These are phyloP conservation scores for Dendroctonus valens DNA, from an alignment of 1,140 invertebrate species.

Conservation along the genomic window DNA sequence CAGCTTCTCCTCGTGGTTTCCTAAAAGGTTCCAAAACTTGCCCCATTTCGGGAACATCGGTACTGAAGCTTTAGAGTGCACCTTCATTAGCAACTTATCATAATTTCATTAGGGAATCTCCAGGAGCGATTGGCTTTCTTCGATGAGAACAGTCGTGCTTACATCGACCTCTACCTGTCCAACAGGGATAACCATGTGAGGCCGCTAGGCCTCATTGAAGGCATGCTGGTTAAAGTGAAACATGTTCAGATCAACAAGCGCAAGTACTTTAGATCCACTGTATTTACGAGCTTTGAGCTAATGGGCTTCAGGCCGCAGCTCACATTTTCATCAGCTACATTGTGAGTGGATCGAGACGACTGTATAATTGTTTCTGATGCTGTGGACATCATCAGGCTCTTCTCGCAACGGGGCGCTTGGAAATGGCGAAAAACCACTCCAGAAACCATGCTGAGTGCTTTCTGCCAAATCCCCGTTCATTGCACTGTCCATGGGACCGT, in stretches of 20 bases:
- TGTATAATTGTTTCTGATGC: too few species aligned
- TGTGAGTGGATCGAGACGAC: neutral
- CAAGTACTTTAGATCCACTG: neutral
- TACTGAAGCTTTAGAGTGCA: too few species aligned
- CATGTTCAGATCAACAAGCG: neutral
- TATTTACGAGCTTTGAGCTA: neutral
- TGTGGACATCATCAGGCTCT: too few species aligned
- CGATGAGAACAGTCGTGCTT: neutral
- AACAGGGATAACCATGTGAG: slow-evolving; percentile 2
- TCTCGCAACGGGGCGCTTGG: too few species aligned
- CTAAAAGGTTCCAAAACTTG: too few species aligned
- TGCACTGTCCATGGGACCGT: too few species aligned
- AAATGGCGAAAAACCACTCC: too few species aligned
- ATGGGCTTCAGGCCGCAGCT: neutral
- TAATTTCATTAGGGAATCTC: neutral
- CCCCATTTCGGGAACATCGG: too few species aligned
- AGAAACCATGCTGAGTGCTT: too few species aligned
- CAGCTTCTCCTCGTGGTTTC: too few species aligned
- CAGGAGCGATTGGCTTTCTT: neutral
- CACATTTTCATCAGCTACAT: neutral
- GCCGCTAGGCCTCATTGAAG: neutral
- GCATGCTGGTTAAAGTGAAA: neutral
- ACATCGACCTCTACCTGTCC: neutral
- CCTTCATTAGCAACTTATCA: too few species aligned
- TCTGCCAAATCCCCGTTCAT: too few species aligned